A percentile compares a stretch with the other conserved stretches of the same genome.
phyloP scores from a whole-genome alignment of 2,113 vertebrate genomes.

The Danionella cerebrum region DNA sequence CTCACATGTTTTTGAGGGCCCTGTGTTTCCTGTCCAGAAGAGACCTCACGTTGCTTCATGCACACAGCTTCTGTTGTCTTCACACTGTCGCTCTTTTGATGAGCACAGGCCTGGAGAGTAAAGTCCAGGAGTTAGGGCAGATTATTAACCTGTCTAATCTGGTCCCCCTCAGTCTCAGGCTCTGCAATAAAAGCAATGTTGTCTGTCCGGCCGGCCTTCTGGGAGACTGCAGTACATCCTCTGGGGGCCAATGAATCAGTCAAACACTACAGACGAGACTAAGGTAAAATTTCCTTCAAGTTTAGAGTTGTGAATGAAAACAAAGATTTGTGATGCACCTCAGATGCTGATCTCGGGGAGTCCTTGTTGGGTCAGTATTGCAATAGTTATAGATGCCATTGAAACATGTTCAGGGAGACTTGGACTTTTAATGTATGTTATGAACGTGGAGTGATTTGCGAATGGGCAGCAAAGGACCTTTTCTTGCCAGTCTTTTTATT shows the following conservation, averaged over 20 bases:
- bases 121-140: conserved; percentile 42
- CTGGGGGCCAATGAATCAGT: conserved; percentile 5
- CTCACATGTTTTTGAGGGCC: neutral
- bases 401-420: no score
- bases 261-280: neutral
- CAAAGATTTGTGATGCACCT: neutral
- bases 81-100: conserved; percentile 33
- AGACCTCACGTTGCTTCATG: neutral
- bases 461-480: no score
- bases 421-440: no score
- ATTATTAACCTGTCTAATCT: conserved; percentile 51
- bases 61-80: conserved; percentile 7
- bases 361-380: no score
- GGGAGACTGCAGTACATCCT: neutral
- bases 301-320: neutral
- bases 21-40: neutral
- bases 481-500: no score
- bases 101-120: conserved; percentile 23
- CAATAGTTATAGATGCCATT: neutral
- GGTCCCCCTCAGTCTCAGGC: neutral
- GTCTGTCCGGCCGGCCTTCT: neutral
- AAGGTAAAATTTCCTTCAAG: conserved; percentile 27
- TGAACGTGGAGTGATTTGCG: no score
- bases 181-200: conserved; percentile 21
- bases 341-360: neutral